Conservation (phyloP, 2,888 invertebrate species). For the Habroteleia sp. region DNA sequence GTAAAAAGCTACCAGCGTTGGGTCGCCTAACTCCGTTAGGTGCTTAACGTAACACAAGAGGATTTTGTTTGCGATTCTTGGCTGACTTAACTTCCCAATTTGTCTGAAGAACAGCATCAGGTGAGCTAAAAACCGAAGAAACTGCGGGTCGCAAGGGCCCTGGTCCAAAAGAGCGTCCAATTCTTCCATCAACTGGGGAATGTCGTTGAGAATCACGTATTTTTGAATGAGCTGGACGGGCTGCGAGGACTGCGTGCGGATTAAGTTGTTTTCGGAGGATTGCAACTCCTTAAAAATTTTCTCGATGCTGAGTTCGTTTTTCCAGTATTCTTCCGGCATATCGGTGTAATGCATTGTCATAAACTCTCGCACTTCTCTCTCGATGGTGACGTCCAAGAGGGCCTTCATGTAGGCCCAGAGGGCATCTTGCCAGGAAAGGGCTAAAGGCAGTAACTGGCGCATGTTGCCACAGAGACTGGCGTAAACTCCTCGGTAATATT, state of each 20-base stretch:
- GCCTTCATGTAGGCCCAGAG: constrained; percentile 93
- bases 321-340: constrained; percentile 87
- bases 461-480: constrained; percentile 90
- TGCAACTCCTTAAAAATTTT: constrained; percentile 87
- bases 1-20: constrained; percentile 92
- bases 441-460: constrained; percentile 87
- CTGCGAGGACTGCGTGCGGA: constrained; percentile 84
- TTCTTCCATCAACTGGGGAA: constrained; percentile 87
- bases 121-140: constrained; percentile 92
- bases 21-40: constrained; percentile 88
- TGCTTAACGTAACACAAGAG: constrained; percentile 88
- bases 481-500: constrained; percentile 77
- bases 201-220: constrained; percentile 90
- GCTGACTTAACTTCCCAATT: constrained; percentile 87
- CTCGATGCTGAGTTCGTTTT: constrained; percentile 86
- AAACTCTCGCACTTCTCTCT: constrained; percentile 87
- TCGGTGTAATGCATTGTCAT: constrained; percentile 82
- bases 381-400: constrained; percentile 92
- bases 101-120: constrained; percentile 90
- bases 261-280: constrained; percentile 83
- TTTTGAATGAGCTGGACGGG: constrained; percentile 91
- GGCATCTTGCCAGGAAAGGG: constrained; percentile 93
- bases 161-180: constrained; percentile 86
- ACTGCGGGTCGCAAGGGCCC: constrained; percentile 82
- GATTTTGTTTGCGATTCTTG: constrained; percentile 88